phyloP scores from a whole-genome alignment of 1,140 invertebrate genomes.

The Dysdera silvatica region DNA sequence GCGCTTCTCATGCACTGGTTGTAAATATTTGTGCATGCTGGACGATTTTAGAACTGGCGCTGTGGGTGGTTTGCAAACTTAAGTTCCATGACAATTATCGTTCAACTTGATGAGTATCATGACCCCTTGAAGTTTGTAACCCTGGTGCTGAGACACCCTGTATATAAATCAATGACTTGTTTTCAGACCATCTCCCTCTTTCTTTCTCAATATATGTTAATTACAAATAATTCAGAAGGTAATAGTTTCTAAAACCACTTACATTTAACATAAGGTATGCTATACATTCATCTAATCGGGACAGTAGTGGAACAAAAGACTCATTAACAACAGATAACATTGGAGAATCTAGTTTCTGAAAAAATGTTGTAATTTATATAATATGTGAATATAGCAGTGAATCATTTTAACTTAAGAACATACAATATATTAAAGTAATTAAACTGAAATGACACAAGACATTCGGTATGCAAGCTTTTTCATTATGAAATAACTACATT shows the following conservation, averaged over 20 bases:
- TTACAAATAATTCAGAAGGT: too few relatives aligned
- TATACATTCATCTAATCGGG: slow-evolving; percentile 78
- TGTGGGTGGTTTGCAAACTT: too few relatives aligned
- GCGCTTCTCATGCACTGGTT: too few relatives aligned
- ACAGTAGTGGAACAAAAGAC: slow-evolving; percentile 67
- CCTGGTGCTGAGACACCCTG: too few relatives aligned
- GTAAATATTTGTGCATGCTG: too few relatives aligned
- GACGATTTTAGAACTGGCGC: too few relatives aligned
- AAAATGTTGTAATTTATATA: slow-evolving; percentile 28
- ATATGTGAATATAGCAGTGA: slow-evolving; percentile 2
- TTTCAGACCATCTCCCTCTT: too few relatives aligned
- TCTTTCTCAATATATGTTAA: too few relatives aligned
- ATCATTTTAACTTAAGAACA: not conserved
- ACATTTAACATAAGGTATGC: slow-evolving; percentile 75
- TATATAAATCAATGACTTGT: too few relatives aligned
- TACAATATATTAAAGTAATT: not conserved
- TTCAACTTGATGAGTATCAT: too few relatives aligned
- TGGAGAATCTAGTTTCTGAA: slow-evolving; percentile 60
- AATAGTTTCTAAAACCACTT: slow-evolving; percentile 41
- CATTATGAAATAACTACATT: not conserved
- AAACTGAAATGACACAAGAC: not conserved
- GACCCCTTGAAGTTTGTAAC: too few relatives aligned
- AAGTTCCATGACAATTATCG: too few relatives aligned
- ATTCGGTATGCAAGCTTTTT: not conserved
- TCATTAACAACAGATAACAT: slow-evolving; percentile 73